phyloP scores from a whole-genome alignment of 2,113 vertebrate genomes.

The Pachycephala philippinensis region DNA sequence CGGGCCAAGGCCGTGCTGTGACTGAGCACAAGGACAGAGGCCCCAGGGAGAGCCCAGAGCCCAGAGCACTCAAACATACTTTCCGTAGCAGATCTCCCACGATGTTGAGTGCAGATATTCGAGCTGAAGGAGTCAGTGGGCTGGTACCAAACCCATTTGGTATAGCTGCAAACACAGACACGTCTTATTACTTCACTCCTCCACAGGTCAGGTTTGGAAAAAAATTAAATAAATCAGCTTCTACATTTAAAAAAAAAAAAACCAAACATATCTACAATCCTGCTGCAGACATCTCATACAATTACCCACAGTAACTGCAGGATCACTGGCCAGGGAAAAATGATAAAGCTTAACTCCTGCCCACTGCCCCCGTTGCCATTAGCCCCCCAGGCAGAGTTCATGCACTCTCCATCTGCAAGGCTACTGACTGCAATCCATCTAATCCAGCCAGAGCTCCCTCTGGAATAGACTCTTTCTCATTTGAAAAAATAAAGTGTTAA shows the following conservation, averaged over 20 bases:
- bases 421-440: neutral
- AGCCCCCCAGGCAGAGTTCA: neutral
- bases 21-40: neutral
- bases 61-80: constrained; percentile 87
- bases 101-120: constrained; percentile 97
- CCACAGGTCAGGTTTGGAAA: neutral
- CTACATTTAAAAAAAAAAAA: neutral
- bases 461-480: neutral
- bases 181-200: neutral
- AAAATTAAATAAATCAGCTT: neutral
- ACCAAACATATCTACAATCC: neutral
- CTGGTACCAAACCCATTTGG: constrained; percentile 91
- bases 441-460: neutral
- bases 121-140: constrained; percentile 91
- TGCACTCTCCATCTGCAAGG: neutral
- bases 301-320: neutral
- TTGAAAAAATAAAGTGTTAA: neutral
- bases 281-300: neutral
- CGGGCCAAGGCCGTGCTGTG: neutral
- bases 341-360: neutral
- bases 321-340: neutral
- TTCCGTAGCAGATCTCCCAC: constrained; percentile 97
- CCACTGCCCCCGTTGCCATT: neutral
- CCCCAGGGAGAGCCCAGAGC: neutral
- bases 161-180: constrained; percentile 75